A percentile compares a stretch with the other conserved stretches of the same genome.
Evolutionary conservation across 2,113 vertebrate genomes (phyloP).

Genomic region (Syngnathus scovelli): DNA sequence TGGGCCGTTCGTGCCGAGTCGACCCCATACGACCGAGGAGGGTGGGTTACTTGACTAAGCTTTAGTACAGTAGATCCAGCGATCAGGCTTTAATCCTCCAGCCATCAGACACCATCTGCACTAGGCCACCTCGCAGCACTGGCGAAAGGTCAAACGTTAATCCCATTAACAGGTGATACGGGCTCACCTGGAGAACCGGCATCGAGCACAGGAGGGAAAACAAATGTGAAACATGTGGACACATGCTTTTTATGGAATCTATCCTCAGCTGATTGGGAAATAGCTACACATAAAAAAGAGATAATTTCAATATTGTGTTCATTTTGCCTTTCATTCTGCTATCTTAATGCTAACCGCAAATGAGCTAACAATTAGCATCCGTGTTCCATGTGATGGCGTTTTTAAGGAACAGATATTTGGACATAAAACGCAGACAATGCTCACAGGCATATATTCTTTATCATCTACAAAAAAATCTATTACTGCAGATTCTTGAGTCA

Average conservation of each 20-base stretch:
- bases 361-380: too few relatives aligned
- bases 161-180: conserved; percentile 37
- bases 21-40: conserved; percentile 9
- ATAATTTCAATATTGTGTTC: too few relatives aligned
- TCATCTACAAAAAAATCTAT: too few relatives aligned
- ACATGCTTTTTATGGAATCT: background rate
- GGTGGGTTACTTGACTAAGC: conserved; percentile 47
- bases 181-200: conserved; percentile 23
- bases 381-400: too few relatives aligned
- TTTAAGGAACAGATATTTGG: too few relatives aligned
- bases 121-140: conserved; percentile 22
- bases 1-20: background rate
- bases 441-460: too few relatives aligned
- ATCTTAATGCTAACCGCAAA: too few relatives aligned
- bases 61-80: conserved; percentile 38
- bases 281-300: too few relatives aligned
- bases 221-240: background rate
- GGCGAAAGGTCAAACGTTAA: conserved; percentile 42
- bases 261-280: background rate
- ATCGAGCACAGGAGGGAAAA: background rate
- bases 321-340: too few relatives aligned
- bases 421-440: too few relatives aligned
- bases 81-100: conserved; percentile 52
- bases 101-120: conserved; percentile 42
- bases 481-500: too few relatives aligned